A percentile compares a stretch with the other conserved stretches of the same genome.
These are phyloP conservation scores for Nowickia ferox DNA, from an alignment of 2,888 invertebrate genomes.

Conservation along the genomic window DNA sequence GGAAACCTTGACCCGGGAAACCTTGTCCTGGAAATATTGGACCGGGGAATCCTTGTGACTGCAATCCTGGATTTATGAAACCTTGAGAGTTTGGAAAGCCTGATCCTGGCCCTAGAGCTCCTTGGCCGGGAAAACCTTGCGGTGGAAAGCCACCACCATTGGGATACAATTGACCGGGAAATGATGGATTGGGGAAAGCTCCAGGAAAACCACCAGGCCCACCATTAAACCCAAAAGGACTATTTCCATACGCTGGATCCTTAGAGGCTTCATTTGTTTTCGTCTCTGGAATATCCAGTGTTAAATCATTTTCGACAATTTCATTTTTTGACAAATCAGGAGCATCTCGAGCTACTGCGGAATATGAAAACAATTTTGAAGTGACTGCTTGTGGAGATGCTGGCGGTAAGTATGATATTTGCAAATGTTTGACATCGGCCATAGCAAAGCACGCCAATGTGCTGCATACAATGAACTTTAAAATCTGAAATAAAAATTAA, in stretches of 20 bases:
- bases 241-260: conserved; percentile 77
- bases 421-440: conserved; percentile 81
- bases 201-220: conserved; percentile 66
- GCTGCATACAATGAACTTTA: conserved; percentile 68
- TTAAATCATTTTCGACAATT: conserved; percentile 29
- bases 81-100: conserved; percentile 13
- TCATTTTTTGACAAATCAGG: conserved; percentile 18
- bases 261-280: conserved; percentile 74
- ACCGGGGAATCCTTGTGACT: conserved; percentile 37
- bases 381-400: conserved; percentile 55
- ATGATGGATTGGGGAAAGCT: conserved; percentile 3
- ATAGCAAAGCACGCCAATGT: conserved; percentile 78
- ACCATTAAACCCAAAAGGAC: conserved; percentile 73
- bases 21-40: conserved; percentile 39
- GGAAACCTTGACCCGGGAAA: conserved; percentile 44
- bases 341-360: not conserved
- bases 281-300: conserved; percentile 1
- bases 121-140: not conserved
- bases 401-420: conserved; percentile 77
- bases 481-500: conserved; percentile 21
- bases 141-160: not conserved
- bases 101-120: not conserved
- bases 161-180: not conserved
- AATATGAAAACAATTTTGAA: conserved; percentile 6
- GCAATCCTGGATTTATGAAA: conserved; percentile 18